A percentile compares a stretch with the other conserved stretches of the same genome.
phyloP scores from a whole-genome alignment of 1,140 invertebrate species.

The Octopus sinensis region DNA sequence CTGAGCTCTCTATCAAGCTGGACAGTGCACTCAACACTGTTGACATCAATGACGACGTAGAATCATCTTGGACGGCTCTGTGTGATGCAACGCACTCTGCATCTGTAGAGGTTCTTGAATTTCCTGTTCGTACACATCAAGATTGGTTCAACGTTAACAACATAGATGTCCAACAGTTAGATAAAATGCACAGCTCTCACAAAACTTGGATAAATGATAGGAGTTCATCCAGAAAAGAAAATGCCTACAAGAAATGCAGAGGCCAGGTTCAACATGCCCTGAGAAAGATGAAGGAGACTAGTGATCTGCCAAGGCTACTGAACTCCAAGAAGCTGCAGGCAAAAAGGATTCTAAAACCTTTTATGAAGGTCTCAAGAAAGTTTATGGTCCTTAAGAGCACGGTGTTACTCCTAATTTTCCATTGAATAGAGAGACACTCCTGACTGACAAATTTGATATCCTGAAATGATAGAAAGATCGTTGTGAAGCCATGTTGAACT shows the following conservation, averaged over 20 bases:
- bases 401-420: not conserved
- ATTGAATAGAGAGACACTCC: not conserved
- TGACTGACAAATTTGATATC: not conserved
- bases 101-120: no score
- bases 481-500: not conserved
- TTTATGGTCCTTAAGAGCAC: not conserved
- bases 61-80: no score
- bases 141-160: no score
- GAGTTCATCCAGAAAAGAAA: not conserved
- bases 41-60: no score
- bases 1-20: no score
- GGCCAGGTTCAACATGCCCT: no score
- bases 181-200: not conserved
- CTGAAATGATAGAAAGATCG: not conserved
- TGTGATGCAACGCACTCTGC: no score
- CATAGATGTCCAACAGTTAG: no score
- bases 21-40: no score
- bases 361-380: not conserved
- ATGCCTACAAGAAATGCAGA: no score
- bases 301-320: not conserved
- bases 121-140: no score
- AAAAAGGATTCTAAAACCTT: not conserved
- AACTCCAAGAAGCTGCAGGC: not conserved
- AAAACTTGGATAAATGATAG: not conserved
- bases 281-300: no score